Conservation (phyloP, 2,797 vertebrate genomes). For the Gallinago nigripennis region DNA sequence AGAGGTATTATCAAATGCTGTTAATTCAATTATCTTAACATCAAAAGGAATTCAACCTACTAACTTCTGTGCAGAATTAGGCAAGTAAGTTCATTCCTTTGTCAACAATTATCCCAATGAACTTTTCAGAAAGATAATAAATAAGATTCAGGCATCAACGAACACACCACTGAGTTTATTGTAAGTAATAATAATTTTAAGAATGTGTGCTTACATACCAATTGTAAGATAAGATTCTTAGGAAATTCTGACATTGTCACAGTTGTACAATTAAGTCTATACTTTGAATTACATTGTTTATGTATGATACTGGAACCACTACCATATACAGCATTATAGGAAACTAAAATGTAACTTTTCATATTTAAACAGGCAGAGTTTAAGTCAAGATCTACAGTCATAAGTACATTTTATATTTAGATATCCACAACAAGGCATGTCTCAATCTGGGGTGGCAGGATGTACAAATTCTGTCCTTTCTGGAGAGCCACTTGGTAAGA, state of each 20-base stretch:
- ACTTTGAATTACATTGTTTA: conserved; percentile 51
- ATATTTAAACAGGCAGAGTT: conserved; percentile 54
- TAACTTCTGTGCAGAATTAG: not conserved
- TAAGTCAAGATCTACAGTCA: not conserved
- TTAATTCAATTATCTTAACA: not conserved
- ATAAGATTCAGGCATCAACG: conserved; percentile 64
- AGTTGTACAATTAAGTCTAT: conserved; percentile 46
- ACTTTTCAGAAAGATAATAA: conserved; percentile 42
- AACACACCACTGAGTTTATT: conserved; percentile 71
- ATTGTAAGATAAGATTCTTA: conserved; percentile 29
- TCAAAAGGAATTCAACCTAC: not conserved
- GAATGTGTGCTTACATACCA: conserved; percentile 44
- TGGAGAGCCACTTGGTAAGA: not conserved
- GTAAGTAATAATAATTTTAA: conserved; percentile 45
- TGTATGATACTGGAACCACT: conserved; percentile 24
- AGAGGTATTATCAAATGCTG: not conserved
- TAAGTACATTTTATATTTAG: conserved; percentile 47
- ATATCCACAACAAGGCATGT: conserved; percentile 38
- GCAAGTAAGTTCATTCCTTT: not conserved
- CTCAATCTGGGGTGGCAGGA: not conserved
- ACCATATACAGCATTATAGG: conserved; percentile 49
- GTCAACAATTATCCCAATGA: not conserved
- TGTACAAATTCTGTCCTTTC: conserved; percentile 66
- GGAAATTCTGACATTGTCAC: conserved; percentile 46
- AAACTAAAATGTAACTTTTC: conserved; percentile 47